A percentile compares a stretch with the other conserved stretches of the same genome.
phyloP scores from a whole-genome alignment of 2,113 vertebrate genomes.

The Hiodon alosoides region DNA sequence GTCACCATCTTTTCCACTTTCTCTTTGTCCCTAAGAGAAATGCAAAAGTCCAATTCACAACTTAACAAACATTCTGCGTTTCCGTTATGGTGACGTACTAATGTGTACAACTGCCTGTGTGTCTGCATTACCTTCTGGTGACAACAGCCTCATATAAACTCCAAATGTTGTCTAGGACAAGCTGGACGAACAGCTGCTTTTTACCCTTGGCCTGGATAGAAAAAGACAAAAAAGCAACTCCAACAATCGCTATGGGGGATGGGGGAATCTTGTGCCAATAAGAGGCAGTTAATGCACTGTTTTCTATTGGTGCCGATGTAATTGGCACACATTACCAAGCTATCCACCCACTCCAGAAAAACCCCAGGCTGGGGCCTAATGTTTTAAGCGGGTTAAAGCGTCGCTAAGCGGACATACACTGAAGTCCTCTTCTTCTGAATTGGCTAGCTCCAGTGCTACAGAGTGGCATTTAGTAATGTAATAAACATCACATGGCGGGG shows the following conservation, averaged over 20 bases:
- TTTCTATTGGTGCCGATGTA: no score
- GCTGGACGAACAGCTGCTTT: conserved; percentile 90
- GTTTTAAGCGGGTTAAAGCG: not conserved
- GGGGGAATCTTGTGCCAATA: not conserved
- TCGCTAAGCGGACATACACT: not conserved
- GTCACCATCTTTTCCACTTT: conserved; percentile 88
- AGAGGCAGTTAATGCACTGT: not conserved
- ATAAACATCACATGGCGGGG: conserved; percentile 31
- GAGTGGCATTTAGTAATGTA: conserved; percentile 33
- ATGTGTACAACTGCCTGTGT: not conserved
- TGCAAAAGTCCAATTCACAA: not conserved
- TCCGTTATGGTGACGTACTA: not conserved
- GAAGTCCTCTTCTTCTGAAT: not conserved
- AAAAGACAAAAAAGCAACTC: conserved; percentile 17
- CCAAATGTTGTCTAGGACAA: conserved; percentile 96
- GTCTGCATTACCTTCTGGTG: conserved; percentile 71
- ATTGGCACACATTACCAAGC: not conserved
- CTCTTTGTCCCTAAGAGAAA: conserved; percentile 75
- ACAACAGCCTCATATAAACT: conserved; percentile 90
- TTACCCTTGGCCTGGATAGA: conserved; percentile 82
- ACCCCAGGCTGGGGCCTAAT: not conserved
- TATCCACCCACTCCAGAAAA: not conserved
- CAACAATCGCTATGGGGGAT: not conserved
- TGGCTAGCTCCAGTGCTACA: conserved; percentile 1
- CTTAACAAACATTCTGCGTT: not conserved